Conservation (phyloP, 2,797 vertebrate species). For the Nasua narica region DNA sequence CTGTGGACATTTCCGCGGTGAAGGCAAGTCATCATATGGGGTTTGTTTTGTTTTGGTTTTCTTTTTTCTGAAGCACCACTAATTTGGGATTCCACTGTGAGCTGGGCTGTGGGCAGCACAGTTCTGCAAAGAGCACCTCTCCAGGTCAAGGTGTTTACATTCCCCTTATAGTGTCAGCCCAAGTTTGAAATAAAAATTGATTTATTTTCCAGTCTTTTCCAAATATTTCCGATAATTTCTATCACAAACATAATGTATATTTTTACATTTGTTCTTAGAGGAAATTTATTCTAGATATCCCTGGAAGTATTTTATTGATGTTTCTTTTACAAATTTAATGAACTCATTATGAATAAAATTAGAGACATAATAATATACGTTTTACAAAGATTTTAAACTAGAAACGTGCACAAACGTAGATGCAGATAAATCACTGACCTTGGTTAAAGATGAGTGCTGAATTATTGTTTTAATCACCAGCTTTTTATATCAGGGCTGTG, state of each 20-base stretch:
- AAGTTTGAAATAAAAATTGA: neutral
- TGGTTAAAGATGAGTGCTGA: neutral
- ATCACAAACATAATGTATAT: neutral
- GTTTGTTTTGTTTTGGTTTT: neutral
- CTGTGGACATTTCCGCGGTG: neutral
- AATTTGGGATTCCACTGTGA: neutral
- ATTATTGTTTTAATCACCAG: slow-evolving; percentile 30
- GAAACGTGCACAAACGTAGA: neutral
- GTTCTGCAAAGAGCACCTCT: neutral
- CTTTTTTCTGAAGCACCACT: neutral
- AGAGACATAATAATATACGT: neutral
- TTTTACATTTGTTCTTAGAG: slow-evolving; percentile 32
- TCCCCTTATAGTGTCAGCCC: neutral
- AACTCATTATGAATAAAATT: neutral
- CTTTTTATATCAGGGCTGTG: neutral
- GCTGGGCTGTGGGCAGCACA: too few relatives aligned
- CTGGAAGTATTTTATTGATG: neutral
- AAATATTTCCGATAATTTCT: slow-evolving; percentile 35
- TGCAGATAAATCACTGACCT: neutral
- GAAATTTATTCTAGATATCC: neutral
- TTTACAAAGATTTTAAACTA: slow-evolving; percentile 19
- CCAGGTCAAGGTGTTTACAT: neutral
- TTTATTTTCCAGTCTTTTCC: neutral
- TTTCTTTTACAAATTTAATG: slow-evolving; percentile 8
- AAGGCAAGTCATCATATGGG: neutral